Percentiles rank a stretch among this genome's conserved stretches.
Conservation (phyloP, 2,113 vertebrate genomes). For the Microtus ochrogaster region DNA sequence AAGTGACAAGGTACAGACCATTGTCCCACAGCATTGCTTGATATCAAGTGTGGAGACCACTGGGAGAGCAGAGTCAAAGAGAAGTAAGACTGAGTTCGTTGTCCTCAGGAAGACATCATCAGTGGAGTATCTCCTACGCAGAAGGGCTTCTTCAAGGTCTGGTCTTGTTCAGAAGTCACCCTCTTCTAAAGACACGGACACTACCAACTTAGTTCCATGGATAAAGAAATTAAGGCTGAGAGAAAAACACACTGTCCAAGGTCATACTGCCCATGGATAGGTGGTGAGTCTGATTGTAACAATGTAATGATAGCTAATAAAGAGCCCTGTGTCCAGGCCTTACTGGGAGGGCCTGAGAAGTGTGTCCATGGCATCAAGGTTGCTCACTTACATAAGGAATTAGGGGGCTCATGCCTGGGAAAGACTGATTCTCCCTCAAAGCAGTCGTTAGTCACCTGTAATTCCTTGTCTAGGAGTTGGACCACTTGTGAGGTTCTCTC, state of each 20-base stretch:
- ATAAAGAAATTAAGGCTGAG: not conserved
- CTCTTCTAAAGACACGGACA: not conserved
- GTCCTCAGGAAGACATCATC: not conserved
- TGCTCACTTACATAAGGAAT: not conserved
- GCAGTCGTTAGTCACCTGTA: not conserved
- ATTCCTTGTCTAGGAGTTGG: not conserved
- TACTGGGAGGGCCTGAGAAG: not conserved
- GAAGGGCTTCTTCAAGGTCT: not conserved
- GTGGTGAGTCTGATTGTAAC: not conserved
- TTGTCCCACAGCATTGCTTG: too few relatives aligned
- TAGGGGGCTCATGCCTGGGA: not conserved
- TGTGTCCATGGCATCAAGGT: not conserved
- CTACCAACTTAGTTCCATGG: not conserved
- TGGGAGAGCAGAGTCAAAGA: not conserved
- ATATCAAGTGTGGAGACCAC: not conserved
- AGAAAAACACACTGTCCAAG: slow-evolving; percentile 14
- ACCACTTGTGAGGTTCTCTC: not conserved
- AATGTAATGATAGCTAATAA: not conserved
- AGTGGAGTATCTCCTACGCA: rapidly evolving
- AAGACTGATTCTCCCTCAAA: not conserved
- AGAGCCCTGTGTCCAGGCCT: not conserved
- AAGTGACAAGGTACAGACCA: too few relatives aligned
- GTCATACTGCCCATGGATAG: not conserved
- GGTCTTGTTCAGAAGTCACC: not conserved
- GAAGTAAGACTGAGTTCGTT: not conserved